Percentiles rank a stretch among this genome's conserved stretches.
These are phyloP conservation scores for Drosophila acutilabella DNA, from an alignment of 2,888 invertebrate species.

Conservation along the genomic window DNA sequence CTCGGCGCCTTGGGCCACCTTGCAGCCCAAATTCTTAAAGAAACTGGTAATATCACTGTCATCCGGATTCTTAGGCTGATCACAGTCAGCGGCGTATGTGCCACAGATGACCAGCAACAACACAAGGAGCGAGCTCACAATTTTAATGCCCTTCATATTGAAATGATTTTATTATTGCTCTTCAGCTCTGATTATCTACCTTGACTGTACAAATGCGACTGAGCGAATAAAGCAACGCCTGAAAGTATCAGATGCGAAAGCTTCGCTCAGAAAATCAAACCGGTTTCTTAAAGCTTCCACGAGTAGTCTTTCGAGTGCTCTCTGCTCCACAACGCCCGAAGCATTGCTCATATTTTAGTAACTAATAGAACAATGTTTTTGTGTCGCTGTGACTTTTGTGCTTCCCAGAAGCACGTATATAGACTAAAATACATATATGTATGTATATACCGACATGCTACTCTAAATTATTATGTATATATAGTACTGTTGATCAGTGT, in stretches of 20 bases:
- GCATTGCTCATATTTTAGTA: not conserved
- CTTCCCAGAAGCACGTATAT: not conserved
- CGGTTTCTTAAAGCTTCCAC: constrained; percentile 3
- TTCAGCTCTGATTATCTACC: constrained; percentile 33
- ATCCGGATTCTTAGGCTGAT: constrained; percentile 55
- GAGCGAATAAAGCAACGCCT: constrained; percentile 11
- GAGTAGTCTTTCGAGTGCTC: not conserved
- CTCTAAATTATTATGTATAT: not conserved
- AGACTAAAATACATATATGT: not conserved
- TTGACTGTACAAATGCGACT: constrained; percentile 46
- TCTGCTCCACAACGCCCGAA: not conserved
- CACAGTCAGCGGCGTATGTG: constrained; percentile 62
- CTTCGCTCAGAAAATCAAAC: constrained; percentile 9
- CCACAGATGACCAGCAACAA: constrained; percentile 45
- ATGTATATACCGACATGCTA: not conserved
- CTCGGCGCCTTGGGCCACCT: constrained; percentile 78
- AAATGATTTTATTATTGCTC: constrained; percentile 9
- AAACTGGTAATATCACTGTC: constrained; percentile 76
- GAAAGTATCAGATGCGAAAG: constrained; percentile 2
- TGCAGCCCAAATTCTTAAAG: constrained; percentile 80
- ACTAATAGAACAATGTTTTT: not conserved
- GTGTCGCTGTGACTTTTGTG: not conserved
- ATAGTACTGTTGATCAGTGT: not conserved
- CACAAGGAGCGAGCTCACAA: constrained; percentile 55
- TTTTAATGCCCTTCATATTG: constrained; percentile 67